These are phyloP conservation scores for Sesamia nonagrioides DNA, from an alignment of 1,140 invertebrate genomes.

Conservation along the genomic window DNA sequence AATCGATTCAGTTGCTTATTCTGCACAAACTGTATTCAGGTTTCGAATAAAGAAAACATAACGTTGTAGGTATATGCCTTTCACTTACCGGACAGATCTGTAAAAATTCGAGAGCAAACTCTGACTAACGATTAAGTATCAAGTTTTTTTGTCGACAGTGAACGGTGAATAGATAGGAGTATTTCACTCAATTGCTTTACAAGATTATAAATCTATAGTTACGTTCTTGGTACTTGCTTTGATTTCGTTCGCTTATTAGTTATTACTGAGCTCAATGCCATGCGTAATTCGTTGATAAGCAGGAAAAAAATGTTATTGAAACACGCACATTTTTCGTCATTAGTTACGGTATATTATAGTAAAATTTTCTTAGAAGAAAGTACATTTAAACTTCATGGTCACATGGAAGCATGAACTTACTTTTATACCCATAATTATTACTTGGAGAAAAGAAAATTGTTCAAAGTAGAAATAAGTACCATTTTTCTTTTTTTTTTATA, in stretches of 20 bases:
- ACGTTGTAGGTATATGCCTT: no score
- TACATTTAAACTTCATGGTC: background rate
- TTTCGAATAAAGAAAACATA: no score
- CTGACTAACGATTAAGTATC: background rate
- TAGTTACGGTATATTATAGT: conserved; percentile 12
- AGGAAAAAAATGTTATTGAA: conserved; percentile 35
- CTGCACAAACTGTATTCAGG: no score
- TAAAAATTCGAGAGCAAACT: conserved; percentile 24
- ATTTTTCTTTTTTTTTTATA: no score
- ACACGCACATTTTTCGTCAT: conserved; percentile 22
- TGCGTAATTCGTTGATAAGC: conserved; percentile 30
- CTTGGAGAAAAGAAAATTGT: no score
- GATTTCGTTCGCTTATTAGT: background rate
- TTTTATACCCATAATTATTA: no score
- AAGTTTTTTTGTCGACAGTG: conserved; percentile 7
- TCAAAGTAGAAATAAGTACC: no score
- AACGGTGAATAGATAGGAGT: background rate
- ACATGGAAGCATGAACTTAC: no score
- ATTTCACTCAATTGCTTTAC: no score
- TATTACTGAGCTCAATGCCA: conserved; percentile 16
- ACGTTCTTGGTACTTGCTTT: background rate
- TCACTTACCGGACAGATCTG: conserved; percentile 20
- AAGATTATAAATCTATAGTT: background rate
- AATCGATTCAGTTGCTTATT: no score
- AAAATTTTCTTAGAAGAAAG: background rate